Conservation (phyloP, 92 coral and sea anemone genomes). For the Meandrina meandrites region DNA sequence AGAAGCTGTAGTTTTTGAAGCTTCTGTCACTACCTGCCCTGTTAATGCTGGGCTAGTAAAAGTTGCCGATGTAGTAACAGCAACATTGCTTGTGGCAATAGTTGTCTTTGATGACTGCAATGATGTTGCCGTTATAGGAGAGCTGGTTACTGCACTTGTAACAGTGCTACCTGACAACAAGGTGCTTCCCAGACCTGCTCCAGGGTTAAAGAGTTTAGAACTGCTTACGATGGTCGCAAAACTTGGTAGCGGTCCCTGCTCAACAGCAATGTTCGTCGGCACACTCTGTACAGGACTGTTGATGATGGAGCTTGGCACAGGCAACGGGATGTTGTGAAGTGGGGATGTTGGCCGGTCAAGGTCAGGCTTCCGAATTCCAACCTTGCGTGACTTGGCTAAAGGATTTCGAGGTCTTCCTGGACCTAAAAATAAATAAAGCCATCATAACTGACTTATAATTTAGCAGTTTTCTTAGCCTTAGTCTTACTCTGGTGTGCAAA, state of each 20-base stretch:
- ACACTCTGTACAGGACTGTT: conserved; percentile 92
- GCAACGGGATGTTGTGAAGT: conserved; percentile 38
- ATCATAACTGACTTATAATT: background rate
- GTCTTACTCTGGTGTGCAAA: too few relatives aligned
- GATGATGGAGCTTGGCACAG: conserved; percentile 41
- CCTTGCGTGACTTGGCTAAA: conserved; percentile 36
- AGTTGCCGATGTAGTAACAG: conserved; percentile 14
- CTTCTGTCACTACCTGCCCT: background rate
- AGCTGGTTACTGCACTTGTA: conserved; percentile 27
- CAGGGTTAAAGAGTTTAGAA: conserved; percentile 83
- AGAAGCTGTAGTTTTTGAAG: conserved; percentile 12
- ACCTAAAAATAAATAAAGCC: conserved; percentile 6
- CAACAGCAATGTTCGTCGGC: conserved; percentile 75
- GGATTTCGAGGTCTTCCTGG: conserved; percentile 57
- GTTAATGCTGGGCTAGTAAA: conserved; percentile 11
- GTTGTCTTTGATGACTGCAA: conserved; percentile 20
- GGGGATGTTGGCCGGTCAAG: conserved; percentile 48
- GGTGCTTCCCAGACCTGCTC: conserved; percentile 46
- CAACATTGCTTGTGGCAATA: background rate
- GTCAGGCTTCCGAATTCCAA: conserved; percentile 18
- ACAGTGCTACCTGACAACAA: conserved; percentile 14
- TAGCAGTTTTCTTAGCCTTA: background rate
- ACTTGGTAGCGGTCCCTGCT: conserved; percentile 88
- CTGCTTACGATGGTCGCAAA: conserved; percentile 92
- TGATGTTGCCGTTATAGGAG: conserved; percentile 26